Evolutionary conservation across 2,797 vertebrate genomes (phyloP).

Genomic region (Typhlichthys subterraneus): DNA sequence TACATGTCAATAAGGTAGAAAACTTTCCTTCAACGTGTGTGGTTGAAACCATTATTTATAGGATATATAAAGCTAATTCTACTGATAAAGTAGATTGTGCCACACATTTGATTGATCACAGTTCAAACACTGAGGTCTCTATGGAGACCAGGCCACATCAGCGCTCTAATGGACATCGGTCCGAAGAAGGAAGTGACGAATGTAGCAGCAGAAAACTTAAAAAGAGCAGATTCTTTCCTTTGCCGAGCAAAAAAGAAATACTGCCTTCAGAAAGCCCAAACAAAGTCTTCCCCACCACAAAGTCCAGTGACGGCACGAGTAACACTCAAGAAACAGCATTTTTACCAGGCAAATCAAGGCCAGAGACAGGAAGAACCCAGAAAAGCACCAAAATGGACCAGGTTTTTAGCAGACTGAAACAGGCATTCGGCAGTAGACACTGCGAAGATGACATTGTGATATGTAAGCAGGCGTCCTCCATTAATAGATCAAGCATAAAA

Average conservation of each 20-base stretch:
- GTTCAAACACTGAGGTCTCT: conserved; percentile 31
- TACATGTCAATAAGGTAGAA: conserved; percentile 15
- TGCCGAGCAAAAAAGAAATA: conserved; percentile 44
- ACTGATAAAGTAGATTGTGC: conserved; percentile 23
- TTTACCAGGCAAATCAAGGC: conserved; percentile 31
- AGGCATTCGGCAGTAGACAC: conserved; percentile 65
- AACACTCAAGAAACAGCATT: conserved; percentile 18
- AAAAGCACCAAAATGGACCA: conserved; percentile 68
- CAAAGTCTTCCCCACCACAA: conserved; percentile 58
- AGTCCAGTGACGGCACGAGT: conserved; percentile 38
- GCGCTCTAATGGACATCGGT: conserved; percentile 47
- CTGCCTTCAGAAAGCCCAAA: conserved; percentile 55
- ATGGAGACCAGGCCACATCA: conserved; percentile 48
- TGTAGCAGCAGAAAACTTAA: conserved; percentile 33
- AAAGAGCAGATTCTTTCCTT: conserved; percentile 57
- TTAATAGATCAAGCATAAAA: conserved; percentile 51
- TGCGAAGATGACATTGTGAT: conserved; percentile 63
- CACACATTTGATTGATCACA: conserved; percentile 26
- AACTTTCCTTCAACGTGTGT: conserved; percentile 35
- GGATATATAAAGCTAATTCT: conserved; percentile 43
- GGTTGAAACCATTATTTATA: conserved; percentile 66
- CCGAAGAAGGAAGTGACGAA: conserved; percentile 28
- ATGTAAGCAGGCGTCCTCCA: conserved; percentile 46
- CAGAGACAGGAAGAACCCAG: conserved; percentile 53
- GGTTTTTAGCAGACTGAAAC: conserved; percentile 66